Conservation (phyloP, 1,140 invertebrate genomes). For the Dendroctonus ponderosae region DNA sequence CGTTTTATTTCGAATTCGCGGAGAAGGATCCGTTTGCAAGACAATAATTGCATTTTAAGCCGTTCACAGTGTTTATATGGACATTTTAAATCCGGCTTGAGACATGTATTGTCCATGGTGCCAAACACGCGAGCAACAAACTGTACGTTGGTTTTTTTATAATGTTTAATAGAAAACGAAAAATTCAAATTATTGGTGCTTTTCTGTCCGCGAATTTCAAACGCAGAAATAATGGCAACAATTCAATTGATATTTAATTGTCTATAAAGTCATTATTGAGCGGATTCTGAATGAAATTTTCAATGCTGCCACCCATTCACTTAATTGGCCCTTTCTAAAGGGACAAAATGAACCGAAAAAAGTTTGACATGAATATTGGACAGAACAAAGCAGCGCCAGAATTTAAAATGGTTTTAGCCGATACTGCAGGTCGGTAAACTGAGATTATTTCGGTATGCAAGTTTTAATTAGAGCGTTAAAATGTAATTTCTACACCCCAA, state of each 20-base stretch:
- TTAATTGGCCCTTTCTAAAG: too few species aligned
- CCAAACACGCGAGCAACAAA: too few species aligned
- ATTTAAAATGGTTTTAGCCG: not conserved
- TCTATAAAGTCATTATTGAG: too few species aligned
- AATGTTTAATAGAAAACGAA: too few species aligned
- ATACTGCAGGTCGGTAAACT: conserved; percentile 5
- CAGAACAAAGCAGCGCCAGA: not conserved
- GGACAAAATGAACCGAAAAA: not conserved
- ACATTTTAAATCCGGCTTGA: not conserved
- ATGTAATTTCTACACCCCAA: not conserved
- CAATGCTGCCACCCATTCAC: too few species aligned
- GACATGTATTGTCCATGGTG: too few species aligned
- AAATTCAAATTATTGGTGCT: too few species aligned
- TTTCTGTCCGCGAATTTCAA: too few species aligned
- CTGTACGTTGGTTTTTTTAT: too few species aligned
- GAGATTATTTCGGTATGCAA: conserved; percentile 11
- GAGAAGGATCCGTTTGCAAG: conserved; percentile 12
- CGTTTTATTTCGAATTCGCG: conserved; percentile 15
- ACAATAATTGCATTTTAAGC: conserved; percentile 11
- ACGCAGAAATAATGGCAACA: too few species aligned
- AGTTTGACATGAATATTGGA: not conserved
- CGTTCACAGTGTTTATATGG: not conserved
- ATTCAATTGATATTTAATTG: too few species aligned
- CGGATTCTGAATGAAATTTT: too few species aligned
- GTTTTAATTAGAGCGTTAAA: conserved; percentile 14